These are phyloP conservation scores for Acrossocheilus fasciatus DNA, from an alignment of 2,797 vertebrate genomes.

Conservation along the genomic window DNA sequence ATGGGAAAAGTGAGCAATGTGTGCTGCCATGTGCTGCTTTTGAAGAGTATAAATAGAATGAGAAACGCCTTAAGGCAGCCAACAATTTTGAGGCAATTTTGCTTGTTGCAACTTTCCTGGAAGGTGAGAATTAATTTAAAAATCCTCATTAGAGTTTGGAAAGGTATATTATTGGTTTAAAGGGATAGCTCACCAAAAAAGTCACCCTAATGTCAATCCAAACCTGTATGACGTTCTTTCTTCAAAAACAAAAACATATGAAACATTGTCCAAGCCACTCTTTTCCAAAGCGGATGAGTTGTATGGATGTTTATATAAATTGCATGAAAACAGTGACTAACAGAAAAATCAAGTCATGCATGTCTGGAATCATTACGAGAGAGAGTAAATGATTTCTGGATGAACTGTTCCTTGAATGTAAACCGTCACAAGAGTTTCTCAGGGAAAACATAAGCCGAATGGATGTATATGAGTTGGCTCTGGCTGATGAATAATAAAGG, in stretches of 20 bases:
- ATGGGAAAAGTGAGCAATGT: conserved; percentile 69
- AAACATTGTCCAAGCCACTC: not conserved
- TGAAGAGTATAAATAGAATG: conserved; percentile 63
- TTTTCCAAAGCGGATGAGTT: not conserved
- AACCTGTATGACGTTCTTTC: not conserved
- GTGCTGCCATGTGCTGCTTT: conserved; percentile 63
- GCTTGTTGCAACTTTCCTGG: conserved; percentile 39
- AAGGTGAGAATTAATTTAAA: conserved; percentile 62
- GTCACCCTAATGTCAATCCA: not conserved
- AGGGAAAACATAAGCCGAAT: not conserved
- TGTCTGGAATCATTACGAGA: not conserved
- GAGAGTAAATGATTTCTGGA: not conserved
- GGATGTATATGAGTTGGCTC: conserved; percentile 24
- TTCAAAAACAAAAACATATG: not conserved
- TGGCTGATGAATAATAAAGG: conserved; percentile 13
- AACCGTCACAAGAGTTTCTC: conserved; percentile 4
- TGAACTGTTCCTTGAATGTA: not conserved
- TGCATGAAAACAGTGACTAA: not conserved
- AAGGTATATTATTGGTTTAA: conserved; percentile 22
- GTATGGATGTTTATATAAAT: not conserved
- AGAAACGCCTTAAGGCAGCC: conserved; percentile 45
- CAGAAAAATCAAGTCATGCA: not conserved
- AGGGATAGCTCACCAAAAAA: not conserved
- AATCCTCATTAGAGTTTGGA: conserved; percentile 30
- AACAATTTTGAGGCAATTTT: conserved; percentile 38